Percentiles rank a stretch among this genome's conserved stretches.
Conservation (phyloP, 2,888 invertebrate genomes). For the Dioctria linearis region DNA sequence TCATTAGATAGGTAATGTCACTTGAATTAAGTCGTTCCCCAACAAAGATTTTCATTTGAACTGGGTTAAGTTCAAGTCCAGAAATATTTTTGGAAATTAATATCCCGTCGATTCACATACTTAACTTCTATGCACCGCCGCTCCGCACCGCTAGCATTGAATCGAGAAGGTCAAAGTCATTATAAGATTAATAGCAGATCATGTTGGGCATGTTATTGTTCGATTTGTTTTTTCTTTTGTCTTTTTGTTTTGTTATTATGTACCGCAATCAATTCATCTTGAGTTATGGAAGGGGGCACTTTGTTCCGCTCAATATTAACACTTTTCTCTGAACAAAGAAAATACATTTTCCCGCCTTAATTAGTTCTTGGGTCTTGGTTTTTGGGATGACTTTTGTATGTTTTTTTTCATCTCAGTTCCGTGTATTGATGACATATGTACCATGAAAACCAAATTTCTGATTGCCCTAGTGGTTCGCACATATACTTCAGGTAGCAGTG, state of each 20-base stretch:
- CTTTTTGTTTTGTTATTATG: background rate
- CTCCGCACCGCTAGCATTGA: constrained; percentile 5
- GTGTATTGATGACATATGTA: no score
- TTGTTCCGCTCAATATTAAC: background rate
- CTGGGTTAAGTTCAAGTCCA: constrained; percentile 42
- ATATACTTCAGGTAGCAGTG: no score
- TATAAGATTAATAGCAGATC: constrained; percentile 43
- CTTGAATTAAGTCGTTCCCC: constrained; percentile 20
- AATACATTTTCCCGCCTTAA: no score
- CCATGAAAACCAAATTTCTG: no score
- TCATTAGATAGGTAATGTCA: constrained; percentile 3
- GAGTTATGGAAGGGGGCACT: background rate
- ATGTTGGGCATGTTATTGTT: constrained; percentile 34
- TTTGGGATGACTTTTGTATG: no score
- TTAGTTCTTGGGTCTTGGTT: no score
- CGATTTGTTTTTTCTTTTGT: background rate
- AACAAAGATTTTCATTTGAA: constrained; percentile 31
- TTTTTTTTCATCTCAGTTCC: no score
- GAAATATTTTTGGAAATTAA: constrained; percentile 30
- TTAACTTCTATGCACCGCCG: background rate
- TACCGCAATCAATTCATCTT: constrained; percentile 16
- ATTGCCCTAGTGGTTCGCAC: no score
- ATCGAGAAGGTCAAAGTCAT: constrained; percentile 44
- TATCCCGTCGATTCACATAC: constrained; percentile 6
- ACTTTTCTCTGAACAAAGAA: background rate